Conservation (phyloP, 2,888 invertebrate species). For the Criorhina ranunculi region DNA sequence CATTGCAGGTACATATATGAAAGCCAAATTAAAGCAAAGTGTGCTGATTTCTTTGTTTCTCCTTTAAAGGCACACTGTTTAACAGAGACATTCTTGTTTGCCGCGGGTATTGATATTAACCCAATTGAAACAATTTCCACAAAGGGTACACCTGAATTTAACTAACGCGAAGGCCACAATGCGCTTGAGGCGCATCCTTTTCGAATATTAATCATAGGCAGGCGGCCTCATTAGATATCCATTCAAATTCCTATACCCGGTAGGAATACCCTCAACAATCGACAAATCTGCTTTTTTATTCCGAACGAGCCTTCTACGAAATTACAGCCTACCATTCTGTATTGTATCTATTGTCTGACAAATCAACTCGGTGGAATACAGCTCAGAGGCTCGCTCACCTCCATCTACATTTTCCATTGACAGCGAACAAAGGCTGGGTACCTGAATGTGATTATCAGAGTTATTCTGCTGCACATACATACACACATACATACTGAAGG, state of each 20-base stretch:
- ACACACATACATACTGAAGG: conserved; percentile 40
- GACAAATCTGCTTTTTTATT: conserved; percentile 44
- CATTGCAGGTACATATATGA: too few relatives aligned
- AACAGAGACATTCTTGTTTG: too few relatives aligned
- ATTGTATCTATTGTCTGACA: conserved; percentile 55
- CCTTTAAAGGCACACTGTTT: too few relatives aligned
- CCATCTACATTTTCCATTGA: neutral
- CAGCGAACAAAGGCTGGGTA: conserved; percentile 29
- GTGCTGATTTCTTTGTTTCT: too few relatives aligned
- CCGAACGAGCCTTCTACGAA: conserved; percentile 39
- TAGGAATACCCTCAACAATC: conserved; percentile 19
- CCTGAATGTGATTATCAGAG: conserved; percentile 38
- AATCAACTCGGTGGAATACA: conserved; percentile 55
- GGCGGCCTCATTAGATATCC: conserved; percentile 53
- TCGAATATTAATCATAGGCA: neutral
- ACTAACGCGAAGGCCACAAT: neutral
- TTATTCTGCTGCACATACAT: conserved; percentile 43
- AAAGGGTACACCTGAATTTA: too few relatives aligned
- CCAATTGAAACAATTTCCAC: too few relatives aligned
- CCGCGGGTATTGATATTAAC: too few relatives aligned
- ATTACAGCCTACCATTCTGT: conserved; percentile 47
- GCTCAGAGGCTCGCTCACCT: conserved; percentile 34
- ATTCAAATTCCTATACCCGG: conserved; percentile 48
- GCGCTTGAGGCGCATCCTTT: neutral
- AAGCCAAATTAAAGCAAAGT: too few relatives aligned